phyloP scores from a whole-genome alignment of 2,113 vertebrate species.

The Stictonetta naevosa region DNA sequence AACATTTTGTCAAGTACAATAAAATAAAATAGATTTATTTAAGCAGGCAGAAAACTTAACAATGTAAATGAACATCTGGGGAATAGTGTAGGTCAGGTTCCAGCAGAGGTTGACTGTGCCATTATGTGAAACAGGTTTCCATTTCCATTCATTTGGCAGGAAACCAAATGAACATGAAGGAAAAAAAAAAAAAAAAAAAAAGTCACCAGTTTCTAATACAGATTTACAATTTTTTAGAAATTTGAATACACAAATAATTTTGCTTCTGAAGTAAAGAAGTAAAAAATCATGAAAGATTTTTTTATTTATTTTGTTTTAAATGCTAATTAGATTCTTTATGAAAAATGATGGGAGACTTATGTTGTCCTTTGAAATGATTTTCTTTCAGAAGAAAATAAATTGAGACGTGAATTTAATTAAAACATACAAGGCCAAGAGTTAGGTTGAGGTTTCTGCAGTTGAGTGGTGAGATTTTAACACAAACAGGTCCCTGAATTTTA shows the following conservation, averaged over 20 bases:
- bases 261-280: background rate
- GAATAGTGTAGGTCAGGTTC: background rate
- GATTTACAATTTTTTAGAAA: background rate
- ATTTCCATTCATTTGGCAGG: background rate
- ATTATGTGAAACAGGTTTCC: background rate
- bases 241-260: background rate
- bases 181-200: background rate
- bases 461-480: background rate
- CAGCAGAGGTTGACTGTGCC: background rate
- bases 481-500: background rate
- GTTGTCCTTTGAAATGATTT: background rate
- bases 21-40: slow-evolving; percentile 23
- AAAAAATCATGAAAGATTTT: background rate
- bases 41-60: background rate
- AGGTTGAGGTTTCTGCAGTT: background rate
- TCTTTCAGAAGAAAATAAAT: background rate
- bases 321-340: background rate
- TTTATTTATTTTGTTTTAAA: background rate
- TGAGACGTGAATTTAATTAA: background rate
- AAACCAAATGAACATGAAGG: background rate
- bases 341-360: rapidly evolving
- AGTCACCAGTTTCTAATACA: background rate
- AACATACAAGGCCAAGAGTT: background rate
- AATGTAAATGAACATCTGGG: background rate
- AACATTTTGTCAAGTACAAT: background rate